Evolutionary conservation across 2,113 vertebrate genomes (phyloP).

Genomic region (Gadus macrocephalus): DNA sequence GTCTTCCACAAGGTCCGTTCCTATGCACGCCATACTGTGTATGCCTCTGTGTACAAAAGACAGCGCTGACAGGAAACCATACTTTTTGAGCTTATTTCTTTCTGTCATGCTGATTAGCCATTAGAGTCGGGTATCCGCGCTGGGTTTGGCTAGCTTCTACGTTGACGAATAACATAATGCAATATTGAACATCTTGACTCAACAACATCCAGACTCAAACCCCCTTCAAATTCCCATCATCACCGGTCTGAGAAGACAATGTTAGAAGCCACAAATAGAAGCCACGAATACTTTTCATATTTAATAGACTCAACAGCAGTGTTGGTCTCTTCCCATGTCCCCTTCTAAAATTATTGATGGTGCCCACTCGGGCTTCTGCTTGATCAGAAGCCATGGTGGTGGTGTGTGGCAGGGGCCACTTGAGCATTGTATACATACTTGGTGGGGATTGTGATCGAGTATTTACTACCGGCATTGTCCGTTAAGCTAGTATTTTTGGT

Average conservation of each 20-base stretch:
- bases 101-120: constrained; percentile 32
- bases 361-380: constrained; percentile 48
- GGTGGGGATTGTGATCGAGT: constrained; percentile 52
- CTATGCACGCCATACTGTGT: no score
- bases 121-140: constrained; percentile 7
- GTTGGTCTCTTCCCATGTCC: constrained; percentile 43
- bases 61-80: constrained; percentile 31
- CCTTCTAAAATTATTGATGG: constrained; percentile 71
- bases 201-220: constrained; percentile 10
- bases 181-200: constrained; percentile 22
- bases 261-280: constrained; percentile 53
- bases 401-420: constrained; percentile 28
- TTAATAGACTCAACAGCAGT: constrained; percentile 59
- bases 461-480: constrained; percentile 34
- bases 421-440: constrained; percentile 56
- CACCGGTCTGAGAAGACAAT: constrained; percentile 1
- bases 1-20: constrained; percentile 24
- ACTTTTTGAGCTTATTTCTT: constrained; percentile 25
- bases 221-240: constrained; percentile 22
- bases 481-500: constrained; percentile 27
- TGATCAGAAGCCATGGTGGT: constrained; percentile 35
- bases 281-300: constrained; percentile 66
- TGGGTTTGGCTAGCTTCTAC: background rate
- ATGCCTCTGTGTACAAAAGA: background rate
- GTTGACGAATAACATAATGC: background rate